These are phyloP conservation scores for Amiota communis DNA, from an alignment of 2,888 invertebrate genomes.

Conservation along the genomic window DNA sequence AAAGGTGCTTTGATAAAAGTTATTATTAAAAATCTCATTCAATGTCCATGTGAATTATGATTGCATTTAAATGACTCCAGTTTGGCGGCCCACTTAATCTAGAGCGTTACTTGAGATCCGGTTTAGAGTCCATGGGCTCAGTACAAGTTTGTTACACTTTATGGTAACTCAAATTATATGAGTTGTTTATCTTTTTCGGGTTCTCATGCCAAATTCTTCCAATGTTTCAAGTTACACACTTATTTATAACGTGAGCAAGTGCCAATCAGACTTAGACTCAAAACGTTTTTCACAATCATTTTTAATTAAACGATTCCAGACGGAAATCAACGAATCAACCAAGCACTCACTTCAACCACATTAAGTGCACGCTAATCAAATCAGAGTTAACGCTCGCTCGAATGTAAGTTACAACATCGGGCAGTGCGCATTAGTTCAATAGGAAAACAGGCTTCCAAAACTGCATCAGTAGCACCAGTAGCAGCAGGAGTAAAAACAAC, in stretches of 20 bases:
- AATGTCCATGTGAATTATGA: slow-evolving; percentile 18
- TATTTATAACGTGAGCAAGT: no score
- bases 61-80: slow-evolving; percentile 6
- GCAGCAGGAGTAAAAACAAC: not conserved
- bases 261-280: slow-evolving; percentile 23
- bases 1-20: not conserved
- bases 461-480: not conserved
- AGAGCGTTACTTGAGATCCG: slow-evolving; percentile 9
- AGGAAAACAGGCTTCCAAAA: not conserved
- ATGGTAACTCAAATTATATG: no score
- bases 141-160: no score
- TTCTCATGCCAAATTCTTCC: no score
- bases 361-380: not conserved
- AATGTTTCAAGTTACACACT: no score
- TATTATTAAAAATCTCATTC: slow-evolving; percentile 14
- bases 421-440: not conserved
- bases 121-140: not conserved
- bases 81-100: not conserved
- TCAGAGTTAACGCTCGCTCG: not conserved
- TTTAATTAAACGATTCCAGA: slow-evolving; percentile 13
- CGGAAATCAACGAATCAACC: not conserved
- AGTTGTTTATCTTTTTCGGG: no score
- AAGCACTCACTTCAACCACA: not conserved
- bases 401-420: slow-evolving; percentile 28
- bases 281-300: not conserved